Conservation (phyloP, 2,797 vertebrate species). For the Agapornis canus region DNA sequence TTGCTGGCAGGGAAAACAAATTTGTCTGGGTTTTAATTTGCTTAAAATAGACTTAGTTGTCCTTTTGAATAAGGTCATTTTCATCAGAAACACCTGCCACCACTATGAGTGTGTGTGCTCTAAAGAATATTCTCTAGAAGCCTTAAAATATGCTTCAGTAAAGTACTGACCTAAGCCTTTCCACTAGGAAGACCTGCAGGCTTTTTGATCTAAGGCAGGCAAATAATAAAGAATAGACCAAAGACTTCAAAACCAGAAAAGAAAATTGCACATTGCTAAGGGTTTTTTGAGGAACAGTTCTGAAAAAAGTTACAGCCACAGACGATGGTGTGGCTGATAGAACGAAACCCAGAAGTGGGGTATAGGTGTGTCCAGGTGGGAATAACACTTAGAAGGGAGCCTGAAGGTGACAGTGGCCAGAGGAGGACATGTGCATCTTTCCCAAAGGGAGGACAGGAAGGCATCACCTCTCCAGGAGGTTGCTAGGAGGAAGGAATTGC, state of each 20-base stretch:
- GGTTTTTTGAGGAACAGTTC: not conserved
- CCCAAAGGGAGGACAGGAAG: not conserved
- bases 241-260: not conserved
- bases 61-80: not conserved
- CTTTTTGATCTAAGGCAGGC: not conserved
- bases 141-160: not conserved
- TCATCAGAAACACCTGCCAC: not conserved
- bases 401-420: not conserved
- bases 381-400: not conserved
- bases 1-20: not conserved
- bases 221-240: not conserved
- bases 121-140: not conserved
- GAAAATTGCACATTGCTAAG: not conserved
- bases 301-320: not conserved
- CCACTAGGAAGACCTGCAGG: not conserved
- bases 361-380: not conserved
- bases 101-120: not conserved
- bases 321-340: no score
- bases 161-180: not conserved
- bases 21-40: not conserved
- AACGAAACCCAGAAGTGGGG: not conserved
- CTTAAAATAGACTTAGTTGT: not conserved
- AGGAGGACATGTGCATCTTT: not conserved
- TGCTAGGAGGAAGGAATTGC: not conserved
- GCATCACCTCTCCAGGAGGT: fast-evolving